phyloP scores from a whole-genome alignment of 2,888 invertebrate genomes.

The Pammene fasciana region DNA sequence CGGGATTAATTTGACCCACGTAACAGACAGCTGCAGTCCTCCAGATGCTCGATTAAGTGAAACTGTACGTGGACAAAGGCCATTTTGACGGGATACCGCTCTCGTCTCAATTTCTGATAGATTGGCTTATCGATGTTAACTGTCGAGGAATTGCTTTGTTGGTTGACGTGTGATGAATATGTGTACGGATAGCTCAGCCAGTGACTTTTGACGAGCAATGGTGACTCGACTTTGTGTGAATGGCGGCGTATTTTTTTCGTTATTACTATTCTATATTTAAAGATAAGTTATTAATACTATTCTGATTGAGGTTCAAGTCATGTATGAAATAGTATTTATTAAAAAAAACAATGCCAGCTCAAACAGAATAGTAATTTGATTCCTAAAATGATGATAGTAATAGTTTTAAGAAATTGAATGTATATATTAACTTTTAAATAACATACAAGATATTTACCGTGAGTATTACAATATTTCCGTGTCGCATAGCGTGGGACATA shows the following conservation, averaged over 20 bases:
- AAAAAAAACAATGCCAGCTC: no score
- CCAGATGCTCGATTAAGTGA: slow-evolving; percentile 34
- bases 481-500: no score
- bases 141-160: slow-evolving; percentile 28
- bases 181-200: not conserved
- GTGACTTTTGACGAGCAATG: slow-evolving; percentile 12
- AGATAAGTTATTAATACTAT: no score
- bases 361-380: no score
- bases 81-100: slow-evolving; percentile 15
- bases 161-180: not conserved
- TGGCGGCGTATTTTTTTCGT: not conserved
- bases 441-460: no score
- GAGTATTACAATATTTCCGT: no score
- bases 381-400: no score
- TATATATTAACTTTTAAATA: no score
- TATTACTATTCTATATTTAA: no score
- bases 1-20: slow-evolving; percentile 40
- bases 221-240: not conserved
- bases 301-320: no score
- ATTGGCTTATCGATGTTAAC: slow-evolving; percentile 17
- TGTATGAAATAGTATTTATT: no score
- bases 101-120: slow-evolving; percentile 22
- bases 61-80: slow-evolving; percentile 35
- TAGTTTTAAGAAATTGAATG: no score
- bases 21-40: slow-evolving; percentile 37